Conservation (phyloP, 2,888 invertebrate species). For the Stenchaetothrips biformis region DNA sequence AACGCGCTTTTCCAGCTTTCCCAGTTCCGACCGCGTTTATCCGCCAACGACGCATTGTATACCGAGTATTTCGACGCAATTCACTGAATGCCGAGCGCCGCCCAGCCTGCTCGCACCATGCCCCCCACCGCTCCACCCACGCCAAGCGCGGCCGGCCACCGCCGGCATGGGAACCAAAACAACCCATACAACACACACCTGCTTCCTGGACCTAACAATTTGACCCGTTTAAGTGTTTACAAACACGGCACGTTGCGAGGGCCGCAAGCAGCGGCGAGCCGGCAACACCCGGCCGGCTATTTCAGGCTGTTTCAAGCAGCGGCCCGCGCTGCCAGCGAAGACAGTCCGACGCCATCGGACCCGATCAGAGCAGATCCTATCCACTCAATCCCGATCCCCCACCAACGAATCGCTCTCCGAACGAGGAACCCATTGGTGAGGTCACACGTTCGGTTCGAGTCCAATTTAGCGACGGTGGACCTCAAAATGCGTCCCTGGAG, state of each 20-base stretch:
- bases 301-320: not conserved
- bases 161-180: not conserved
- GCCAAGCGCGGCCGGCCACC: not conserved
- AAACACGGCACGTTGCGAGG: not conserved
- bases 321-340: conserved; percentile 6
- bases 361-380: too few species aligned
- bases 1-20: too few species aligned
- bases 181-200: not conserved
- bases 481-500: too few species aligned
- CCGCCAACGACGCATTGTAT: too few species aligned
- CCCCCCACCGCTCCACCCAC: not conserved
- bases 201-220: not conserved
- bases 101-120: not conserved
- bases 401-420: too few species aligned
- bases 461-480: too few species aligned
- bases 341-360: not conserved
- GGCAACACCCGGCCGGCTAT: not conserved
- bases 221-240: not conserved
- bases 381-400: too few species aligned
- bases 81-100: not conserved
- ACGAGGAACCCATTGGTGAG: too few species aligned
- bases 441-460: too few species aligned
- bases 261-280: not conserved
- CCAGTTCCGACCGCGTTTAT: too few species aligned
- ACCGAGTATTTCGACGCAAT: too few species aligned